These are phyloP conservation scores for Nymphalis io DNA, from an alignment of 1,140 invertebrate species.

Conservation along the genomic window DNA sequence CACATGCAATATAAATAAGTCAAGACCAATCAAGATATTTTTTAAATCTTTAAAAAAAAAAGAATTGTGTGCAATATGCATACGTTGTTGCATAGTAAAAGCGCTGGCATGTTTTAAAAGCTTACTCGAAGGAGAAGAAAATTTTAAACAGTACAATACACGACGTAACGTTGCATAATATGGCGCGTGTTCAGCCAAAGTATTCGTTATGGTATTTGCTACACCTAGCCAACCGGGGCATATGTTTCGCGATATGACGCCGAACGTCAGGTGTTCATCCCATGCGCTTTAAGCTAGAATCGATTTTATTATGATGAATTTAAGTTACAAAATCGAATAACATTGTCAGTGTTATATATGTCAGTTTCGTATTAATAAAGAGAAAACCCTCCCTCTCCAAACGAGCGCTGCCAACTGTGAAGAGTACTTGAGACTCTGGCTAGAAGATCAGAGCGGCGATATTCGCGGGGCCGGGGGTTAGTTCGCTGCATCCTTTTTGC, in stretches of 20 bases:
- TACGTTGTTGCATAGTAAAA: constrained; percentile 45
- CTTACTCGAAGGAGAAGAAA: constrained; percentile 65
- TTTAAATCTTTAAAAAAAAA: constrained; percentile 19
- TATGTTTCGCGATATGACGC: constrained; percentile 77
- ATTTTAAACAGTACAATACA: constrained; percentile 73
- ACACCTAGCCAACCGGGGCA: constrained; percentile 78
- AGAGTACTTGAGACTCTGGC: constrained; percentile 76
- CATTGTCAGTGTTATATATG: constrained; percentile 41
- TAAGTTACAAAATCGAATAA: constrained; percentile 50
- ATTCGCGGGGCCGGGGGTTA: constrained; percentile 65
- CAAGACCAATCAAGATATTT: constrained; percentile 18
- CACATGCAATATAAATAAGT: constrained; percentile 9
- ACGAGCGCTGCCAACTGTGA: constrained; percentile 62
- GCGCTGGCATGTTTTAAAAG: constrained; percentile 60
- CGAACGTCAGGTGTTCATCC: constrained; percentile 79
- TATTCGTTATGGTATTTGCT: constrained; percentile 80
- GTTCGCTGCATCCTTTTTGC: constrained; percentile 76
- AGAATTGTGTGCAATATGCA: constrained; percentile 33
- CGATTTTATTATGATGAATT: constrained; percentile 44
- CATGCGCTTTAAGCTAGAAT: constrained; percentile 45
- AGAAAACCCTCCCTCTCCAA: constrained; percentile 72
- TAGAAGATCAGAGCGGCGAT: constrained; percentile 72
- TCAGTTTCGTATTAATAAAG: constrained; percentile 44
- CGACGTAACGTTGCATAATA: constrained; percentile 76
- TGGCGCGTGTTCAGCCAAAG: constrained; percentile 76